phyloP scores from a whole-genome alignment of 2,888 invertebrate genomes.

The Altica lythri region DNA sequence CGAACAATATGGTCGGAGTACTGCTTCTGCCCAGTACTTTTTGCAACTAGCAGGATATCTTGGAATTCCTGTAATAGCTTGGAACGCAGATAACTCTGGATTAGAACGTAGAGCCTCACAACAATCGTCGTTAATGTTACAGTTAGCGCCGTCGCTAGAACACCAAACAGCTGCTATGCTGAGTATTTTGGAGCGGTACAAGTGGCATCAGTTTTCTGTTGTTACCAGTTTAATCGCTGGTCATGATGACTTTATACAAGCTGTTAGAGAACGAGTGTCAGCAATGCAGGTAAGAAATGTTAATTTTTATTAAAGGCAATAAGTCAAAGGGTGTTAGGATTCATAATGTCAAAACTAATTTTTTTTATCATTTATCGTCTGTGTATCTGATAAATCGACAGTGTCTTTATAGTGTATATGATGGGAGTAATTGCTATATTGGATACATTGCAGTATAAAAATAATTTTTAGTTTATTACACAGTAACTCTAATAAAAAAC shows the following conservation, averaged over 20 bases:
- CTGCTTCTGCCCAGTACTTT: slow-evolving; percentile 93
- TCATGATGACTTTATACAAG: slow-evolving; percentile 94
- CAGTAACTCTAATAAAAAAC: no score
- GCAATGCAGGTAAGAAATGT: slow-evolving; percentile 71
- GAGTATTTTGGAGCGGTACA: slow-evolving; percentile 91
- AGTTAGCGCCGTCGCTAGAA: slow-evolving; percentile 94
- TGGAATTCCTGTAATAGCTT: slow-evolving; percentile 92
- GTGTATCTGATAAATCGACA: no score
- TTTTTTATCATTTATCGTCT: no score
- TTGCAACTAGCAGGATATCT: slow-evolving; percentile 91
- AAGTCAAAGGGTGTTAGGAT: no score
- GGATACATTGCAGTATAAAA: no score
- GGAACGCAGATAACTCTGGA: slow-evolving; percentile 98
- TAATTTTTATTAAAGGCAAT: no score
- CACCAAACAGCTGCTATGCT: slow-evolving; percentile 97
- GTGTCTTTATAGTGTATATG: no score
- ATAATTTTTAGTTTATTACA: no score
- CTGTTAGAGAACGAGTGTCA: slow-evolving; percentile 84
- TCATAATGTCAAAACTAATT: no score
- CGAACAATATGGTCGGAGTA: slow-evolving; percentile 90
- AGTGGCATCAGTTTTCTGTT: slow-evolving; percentile 95
- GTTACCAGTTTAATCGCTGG: slow-evolving; percentile 93
- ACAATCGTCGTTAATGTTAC: slow-evolving; percentile 87
- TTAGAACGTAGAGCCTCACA: slow-evolving; percentile 75
- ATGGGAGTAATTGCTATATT: no score